Evolutionary conservation across 2,113 vertebrate genomes (phyloP), one percentile per base, ranked within the genome.

Genomic region (Ptychochromis oligacanthus): DNA sequence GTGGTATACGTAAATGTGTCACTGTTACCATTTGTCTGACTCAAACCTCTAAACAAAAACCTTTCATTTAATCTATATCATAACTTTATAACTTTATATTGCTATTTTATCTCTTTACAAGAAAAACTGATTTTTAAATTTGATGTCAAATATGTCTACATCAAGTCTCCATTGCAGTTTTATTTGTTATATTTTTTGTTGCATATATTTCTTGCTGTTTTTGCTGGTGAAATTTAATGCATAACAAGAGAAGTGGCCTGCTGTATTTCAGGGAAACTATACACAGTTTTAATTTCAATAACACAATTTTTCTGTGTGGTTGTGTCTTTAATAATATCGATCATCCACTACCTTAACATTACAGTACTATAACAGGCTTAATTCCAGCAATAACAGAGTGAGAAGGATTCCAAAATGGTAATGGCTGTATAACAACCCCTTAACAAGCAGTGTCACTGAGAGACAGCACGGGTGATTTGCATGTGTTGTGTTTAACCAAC

Each of bases 401-500:
- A 76, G 28, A 70, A 38, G 31, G 76, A 38, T 61, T 76, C 40
- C 60, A 62, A 64, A 65, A 74, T 46, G 18, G n/a, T 57, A 84
- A 74, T 56, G 60, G 61, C 83, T 76, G 58, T 59, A 43, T 61
- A 77, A 74, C 59, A 24, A 81, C 79, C 82, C 79, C 79, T 65
- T n/a, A 43, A 80, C 6, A 60, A 74, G 79, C 78, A 24, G 65
- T 75, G 89, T 86, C 89, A 94, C 82, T 72, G 28, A 82, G 86
- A 86, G 87, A 89, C 87, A 74, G 76, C 87, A 61, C 79, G 34
- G 91, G 87, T 89, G 87, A 95, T 95, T 94, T 96, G 93, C 91
- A 94, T 93, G 90, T 92, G 93, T 92, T 86, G 87, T 94, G 92
- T 94, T 95, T 94, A 93, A 93, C 94, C 91, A 95, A 94, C 94